Evolutionary conservation across 2,888 invertebrate genomes (phyloP).

Genomic region (Anorthoa munda): DNA sequence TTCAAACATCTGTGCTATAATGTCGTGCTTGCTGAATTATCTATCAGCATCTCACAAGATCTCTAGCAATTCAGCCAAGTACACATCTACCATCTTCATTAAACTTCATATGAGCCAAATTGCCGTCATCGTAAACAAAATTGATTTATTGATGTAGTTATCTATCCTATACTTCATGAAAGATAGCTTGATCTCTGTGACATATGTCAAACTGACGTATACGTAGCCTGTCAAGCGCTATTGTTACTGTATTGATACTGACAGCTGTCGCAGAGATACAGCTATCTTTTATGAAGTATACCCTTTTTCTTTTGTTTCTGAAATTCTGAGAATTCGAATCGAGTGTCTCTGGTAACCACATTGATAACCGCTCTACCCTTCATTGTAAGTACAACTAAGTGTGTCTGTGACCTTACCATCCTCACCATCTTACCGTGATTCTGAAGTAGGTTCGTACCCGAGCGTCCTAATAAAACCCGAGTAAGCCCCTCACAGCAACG

Average conservation of each 20-base stretch:
- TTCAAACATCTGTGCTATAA: no score
- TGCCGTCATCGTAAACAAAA: constrained; percentile 7
- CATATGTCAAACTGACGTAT: no score
- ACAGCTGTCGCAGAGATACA: no score
- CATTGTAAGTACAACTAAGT: constrained; percentile 32
- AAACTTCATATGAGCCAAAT: not conserved
- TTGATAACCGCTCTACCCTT: constrained; percentile 34
- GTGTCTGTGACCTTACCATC: constrained; percentile 23
- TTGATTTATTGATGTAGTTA: constrained; percentile 5
- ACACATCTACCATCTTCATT: not conserved
- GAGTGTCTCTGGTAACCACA: constrained; percentile 28
- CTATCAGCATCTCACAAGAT: not conserved
- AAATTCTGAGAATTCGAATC: constrained; percentile 14
- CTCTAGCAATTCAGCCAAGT: no score
- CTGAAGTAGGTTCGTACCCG: constrained; percentile 37
- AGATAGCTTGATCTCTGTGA: no score
- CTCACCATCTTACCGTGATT: constrained; percentile 20
- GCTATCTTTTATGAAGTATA: no score
- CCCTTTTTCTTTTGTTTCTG: no score
- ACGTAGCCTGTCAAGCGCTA: no score
- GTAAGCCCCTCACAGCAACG: constrained; percentile 68
- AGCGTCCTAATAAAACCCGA: constrained; percentile 73
- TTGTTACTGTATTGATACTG: no score
- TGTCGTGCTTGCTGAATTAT: not conserved
- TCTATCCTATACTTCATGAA: no score